Evolutionary conservation across 2,888 invertebrate genomes (phyloP), one percentile per base, ranked within the genome.

Genomic region (Apocheima hispidaria): DNA sequence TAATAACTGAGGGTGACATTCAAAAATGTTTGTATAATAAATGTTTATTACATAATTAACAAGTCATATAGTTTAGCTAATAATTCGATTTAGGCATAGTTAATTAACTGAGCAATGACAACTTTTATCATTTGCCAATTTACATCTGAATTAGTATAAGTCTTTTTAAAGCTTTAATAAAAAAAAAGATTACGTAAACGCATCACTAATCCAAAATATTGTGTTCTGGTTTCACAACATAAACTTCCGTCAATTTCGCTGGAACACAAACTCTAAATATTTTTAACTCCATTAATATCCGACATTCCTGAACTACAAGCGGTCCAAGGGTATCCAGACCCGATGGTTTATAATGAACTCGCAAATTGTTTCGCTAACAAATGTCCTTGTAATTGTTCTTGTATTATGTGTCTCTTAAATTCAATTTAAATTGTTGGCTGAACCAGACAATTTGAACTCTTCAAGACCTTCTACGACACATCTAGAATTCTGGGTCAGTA

Each of bases 301-400:
- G 66, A 77, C 81, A 87, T 87, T 88, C 84, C 81, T 74, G 63
- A 75, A 77, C 72, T 73, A 71, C 69, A 66, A 65, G 55, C 68
- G 70, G 70, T 73, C 71, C 65, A 71, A 73, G 79, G 83, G 81
- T 80, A 69, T 72, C 72, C 69, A 66, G 72, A 75, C 78, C 79
- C 78, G 69, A 77, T 77, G 77, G 70, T 77, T 78, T 82, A 78
- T 83, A 84, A 84, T 83, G 81, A 81, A 84, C 81, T 77, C 74
- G 20, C 72, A 56, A 77, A 81, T 80, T 77, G 78, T 81, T 77
- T 68, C 67, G 54, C 69, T 79, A 73, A 79, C 76, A 77, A 82
- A 81, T 82, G 77, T 69, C 72, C 71, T 66, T 70, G 74, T 79
- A 78, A 79, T 79, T 79, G 76, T 75, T 66, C 69, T 73, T 74